Evolutionary conservation across 2,888 invertebrate species (phyloP), one percentile per base, ranked within the genome.

Genomic region (Luperina nickerlii): DNA sequence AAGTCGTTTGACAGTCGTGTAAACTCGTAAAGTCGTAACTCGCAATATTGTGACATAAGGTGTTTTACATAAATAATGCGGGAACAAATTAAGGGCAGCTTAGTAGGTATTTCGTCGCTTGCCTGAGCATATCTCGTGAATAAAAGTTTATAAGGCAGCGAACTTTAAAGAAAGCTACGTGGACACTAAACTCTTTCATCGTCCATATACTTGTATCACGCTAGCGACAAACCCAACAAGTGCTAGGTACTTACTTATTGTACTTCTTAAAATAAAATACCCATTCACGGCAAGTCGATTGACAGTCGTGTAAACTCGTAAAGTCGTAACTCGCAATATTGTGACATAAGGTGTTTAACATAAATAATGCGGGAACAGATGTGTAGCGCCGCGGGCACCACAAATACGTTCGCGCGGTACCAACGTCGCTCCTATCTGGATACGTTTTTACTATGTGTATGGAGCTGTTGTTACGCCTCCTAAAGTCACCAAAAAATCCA

Each of bases 261-360:
- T 90, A 27, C 69, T 72, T 91, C 92, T 92, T 86, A 92, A 95
- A 95, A 95, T 95, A 95, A 95, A 95, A 94, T 92, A 92, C 91
- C 93, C 91, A 91, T 93, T 90, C 91, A 93, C 85, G 76, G 85
- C 89, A 85, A 90, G 90, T 90, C 92, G 92, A 89, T 93, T 92
- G 94, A 94, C 93, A 93, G 93, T 91, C 87, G 90, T 90, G 92
- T 94, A 94, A 93, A 92, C 92, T 93, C 90, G 95, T 94, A 94
- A 93, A 92, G 92, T 93, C 91, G 95, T 96, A 96, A 96, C 96
- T 96, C 95, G 95, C 94, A 92, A 96, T 96, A 97, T 97, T 96
- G 96, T 96, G 97, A 96, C 97, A 96, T 96, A 96, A 96, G 97
- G 97, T 96, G 96, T 96, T 96, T 96, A 96, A 96, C 97, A 96